Percentiles rank a stretch among this genome's conserved stretches.
Evolutionary conservation across 2,113 vertebrate genomes (phyloP).

Genomic region (Aldabrachelys gigantea): DNA sequence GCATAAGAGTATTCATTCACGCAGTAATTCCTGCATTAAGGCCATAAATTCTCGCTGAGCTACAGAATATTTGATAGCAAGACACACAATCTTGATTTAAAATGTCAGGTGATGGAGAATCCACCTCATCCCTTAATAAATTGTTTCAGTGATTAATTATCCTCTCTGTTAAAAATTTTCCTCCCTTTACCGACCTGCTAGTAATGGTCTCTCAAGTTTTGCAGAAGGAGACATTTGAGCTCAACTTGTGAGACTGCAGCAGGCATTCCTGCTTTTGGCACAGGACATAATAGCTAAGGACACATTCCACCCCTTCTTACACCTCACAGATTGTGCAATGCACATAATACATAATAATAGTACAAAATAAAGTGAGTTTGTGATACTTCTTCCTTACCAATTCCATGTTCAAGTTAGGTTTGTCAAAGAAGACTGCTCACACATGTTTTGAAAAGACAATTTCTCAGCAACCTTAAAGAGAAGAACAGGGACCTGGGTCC

Average conservation of each 20-base stretch:
- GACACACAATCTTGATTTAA: background rate
- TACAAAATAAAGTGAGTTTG: too few relatives aligned
- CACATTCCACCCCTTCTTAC: background rate
- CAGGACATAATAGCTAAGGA: background rate
- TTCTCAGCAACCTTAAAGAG: background rate
- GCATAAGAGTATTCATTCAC: background rate
- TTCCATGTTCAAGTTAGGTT: too few relatives aligned
- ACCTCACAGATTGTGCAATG: background rate
- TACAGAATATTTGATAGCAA: background rate
- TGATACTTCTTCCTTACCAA: too few relatives aligned
- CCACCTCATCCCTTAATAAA: background rate
- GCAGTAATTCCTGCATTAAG: background rate
- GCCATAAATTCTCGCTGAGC: background rate
- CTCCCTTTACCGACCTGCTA: background rate
- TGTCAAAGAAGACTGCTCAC: too few relatives aligned
- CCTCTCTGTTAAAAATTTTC: background rate
- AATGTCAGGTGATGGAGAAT: background rate
- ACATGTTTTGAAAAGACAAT: background rate
- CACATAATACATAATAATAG: too few relatives aligned
- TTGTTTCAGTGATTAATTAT: background rate
- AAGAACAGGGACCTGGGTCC: background rate
- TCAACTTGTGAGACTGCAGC: background rate
- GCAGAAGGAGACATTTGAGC: background rate
- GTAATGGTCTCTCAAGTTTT: background rate
- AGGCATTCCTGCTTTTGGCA: too few relatives aligned